A percentile compares a stretch with the other conserved stretches of the same genome.
Conservation (phyloP, 92 coral and sea anemone genomes). For the Zoanthus sansibaricus region DNA sequence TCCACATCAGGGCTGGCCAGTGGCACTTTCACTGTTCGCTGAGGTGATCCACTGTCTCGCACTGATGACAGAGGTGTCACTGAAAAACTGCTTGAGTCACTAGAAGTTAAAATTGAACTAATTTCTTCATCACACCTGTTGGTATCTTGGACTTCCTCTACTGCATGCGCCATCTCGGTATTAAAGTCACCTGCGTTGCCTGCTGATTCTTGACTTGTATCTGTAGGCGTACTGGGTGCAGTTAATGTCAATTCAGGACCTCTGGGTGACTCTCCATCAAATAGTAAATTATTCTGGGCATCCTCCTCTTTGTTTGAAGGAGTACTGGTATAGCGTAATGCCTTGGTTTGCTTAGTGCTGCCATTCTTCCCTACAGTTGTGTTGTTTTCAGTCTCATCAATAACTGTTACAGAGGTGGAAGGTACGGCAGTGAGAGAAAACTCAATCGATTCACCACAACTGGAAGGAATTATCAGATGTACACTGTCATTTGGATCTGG, state of each 20-base stretch:
- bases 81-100: conserved; percentile 43
- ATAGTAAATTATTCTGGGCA: conserved; percentile 2
- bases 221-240: conserved; percentile 46
- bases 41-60: conserved; percentile 27
- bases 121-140: conserved; percentile 34
- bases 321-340: not conserved
- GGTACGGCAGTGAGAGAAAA: conserved; percentile 38
- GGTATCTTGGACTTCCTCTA: conserved; percentile 11
- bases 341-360: not conserved
- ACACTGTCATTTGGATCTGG: conserved; percentile 47
- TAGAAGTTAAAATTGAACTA: conserved; percentile 43
- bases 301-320: not conserved
- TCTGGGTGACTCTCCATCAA: not conserved
- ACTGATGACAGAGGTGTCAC: conserved; percentile 37
- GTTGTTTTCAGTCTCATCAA: conserved; percentile 27
- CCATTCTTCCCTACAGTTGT: not conserved
- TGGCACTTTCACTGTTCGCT: conserved; percentile 24
- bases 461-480: conserved; percentile 36
- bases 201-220: conserved; percentile 38
- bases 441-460: conserved; percentile 34
- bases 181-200: conserved; percentile 26
- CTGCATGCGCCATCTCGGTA: not conserved
- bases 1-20: conserved; percentile 44
- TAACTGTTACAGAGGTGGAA: conserved; percentile 7
- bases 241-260: conserved; percentile 37